Percentiles rank a stretch among this genome's conserved stretches.
These are phyloP conservation scores for Creontiades dilutus DNA, from an alignment of 2,888 invertebrate species.

Conservation along the genomic window DNA sequence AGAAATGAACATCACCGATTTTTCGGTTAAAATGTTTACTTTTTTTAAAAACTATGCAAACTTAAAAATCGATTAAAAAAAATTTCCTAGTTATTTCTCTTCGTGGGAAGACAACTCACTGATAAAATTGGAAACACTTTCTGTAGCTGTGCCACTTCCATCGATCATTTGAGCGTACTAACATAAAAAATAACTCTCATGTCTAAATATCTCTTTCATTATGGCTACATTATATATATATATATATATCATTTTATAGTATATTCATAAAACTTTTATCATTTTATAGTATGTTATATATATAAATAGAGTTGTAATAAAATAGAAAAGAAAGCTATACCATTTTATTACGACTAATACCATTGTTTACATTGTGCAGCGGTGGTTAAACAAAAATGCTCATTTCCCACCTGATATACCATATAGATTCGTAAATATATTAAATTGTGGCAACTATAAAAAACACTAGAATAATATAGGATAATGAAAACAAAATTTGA, in stretches of 20 bases:
- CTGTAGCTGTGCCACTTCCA: conserved; percentile 74
- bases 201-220: conserved; percentile 75
- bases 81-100: conserved; percentile 73
- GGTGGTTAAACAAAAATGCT: conserved; percentile 73
- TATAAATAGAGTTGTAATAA: conserved; percentile 77
- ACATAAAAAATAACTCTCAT: conserved; percentile 77
- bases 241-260: conserved; percentile 74
- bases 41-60: conserved; percentile 73
- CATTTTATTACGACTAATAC: conserved; percentile 75
- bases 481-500: conserved; percentile 69
- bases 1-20: conserved; percentile 14
- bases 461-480: conserved; percentile 61
- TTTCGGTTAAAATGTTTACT: neutral
- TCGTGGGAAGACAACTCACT: conserved; percentile 75
- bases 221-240: conserved; percentile 76
- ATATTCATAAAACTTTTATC: conserved; percentile 73
- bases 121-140: conserved; percentile 75
- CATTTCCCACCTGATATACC: conserved; percentile 59
- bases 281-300: conserved; percentile 76
- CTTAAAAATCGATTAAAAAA: conserved; percentile 69
- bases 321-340: conserved; percentile 77
- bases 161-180: conserved; percentile 77
- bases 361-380: conserved; percentile 75
- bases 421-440: conserved; percentile 66
- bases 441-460: conserved; percentile 72